Base-by-base conservation (phyloP, 1,140 invertebrate species). In the Drosophila suzukii region DNA sequence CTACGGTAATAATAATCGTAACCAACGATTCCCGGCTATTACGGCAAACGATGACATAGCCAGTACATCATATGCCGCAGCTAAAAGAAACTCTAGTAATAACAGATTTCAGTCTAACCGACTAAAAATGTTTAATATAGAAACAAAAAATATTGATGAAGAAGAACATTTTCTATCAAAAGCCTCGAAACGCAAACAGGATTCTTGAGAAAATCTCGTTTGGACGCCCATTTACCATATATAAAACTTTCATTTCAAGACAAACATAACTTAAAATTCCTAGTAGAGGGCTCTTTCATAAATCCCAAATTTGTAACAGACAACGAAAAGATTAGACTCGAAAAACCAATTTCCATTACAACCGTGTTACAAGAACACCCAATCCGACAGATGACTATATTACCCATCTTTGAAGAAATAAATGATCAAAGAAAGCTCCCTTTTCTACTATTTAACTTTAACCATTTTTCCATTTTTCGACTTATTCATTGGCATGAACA, bases 221-320 rank as follows among this genome's bases (percentile, higher is more conserved):
- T 55, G 3, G 34, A 55, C 20, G 8, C 20, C 4, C 11, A 55
- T 11, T n/a, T 55, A 27, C 53, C 53, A 2, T 41, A 11, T 15
- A 55, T 41, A 11, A 4, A 41, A 27, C 11, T 27, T 11, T 56
- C 38, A 15, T 56, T 56, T 56, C 54, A 41, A 56, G 12, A 41
- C 11, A 41, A 56, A 15, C 6, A 15, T 12, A 56, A 56, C 1
- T 41, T 56, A 56, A 56, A 56, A 27, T 56, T 56, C 13, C 54
- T 27, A 10, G 2, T 36, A 24, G 17, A 55, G 36, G 20, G 7
- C 8, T 36, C 34, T 20, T 20, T 20, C 2, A 20, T 20, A 20
- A 20, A 20, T 20, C 20, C 20, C 20, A 20, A 20, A 20, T 20
- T 20, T 20, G 20, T 20, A 20, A 20, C 36, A 38, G 36, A 38